A percentile compares a stretch with the other conserved stretches of the same genome.
Conservation (phyloP, 2,888 invertebrate genomes). For the Amphipyra berbera region DNA sequence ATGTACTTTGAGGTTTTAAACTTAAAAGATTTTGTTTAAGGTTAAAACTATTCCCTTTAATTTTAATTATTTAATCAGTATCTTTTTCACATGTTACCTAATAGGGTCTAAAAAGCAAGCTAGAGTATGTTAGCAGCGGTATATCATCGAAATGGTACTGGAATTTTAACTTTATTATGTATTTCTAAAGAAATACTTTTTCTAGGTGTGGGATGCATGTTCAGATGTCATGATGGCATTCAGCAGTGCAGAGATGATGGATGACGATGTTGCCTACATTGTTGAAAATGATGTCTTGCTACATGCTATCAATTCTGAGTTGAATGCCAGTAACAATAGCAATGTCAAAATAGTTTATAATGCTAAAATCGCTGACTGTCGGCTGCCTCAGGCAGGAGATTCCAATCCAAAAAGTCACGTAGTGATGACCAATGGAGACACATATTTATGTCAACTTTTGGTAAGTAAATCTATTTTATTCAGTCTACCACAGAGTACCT, state of each 20-base stretch:
- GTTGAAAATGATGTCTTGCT: slow-evolving; percentile 98
- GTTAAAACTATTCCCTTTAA: too few relatives aligned
- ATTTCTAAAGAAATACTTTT: too few relatives aligned
- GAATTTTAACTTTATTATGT: too few relatives aligned
- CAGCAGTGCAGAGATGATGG: slow-evolving; percentile 92
- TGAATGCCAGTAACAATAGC: slow-evolving; percentile 79
- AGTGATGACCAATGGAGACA: slow-evolving; percentile 91
- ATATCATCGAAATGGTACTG: too few relatives aligned
- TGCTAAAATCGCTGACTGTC: slow-evolving; percentile 92
- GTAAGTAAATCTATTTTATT: slow-evolving; percentile 85
- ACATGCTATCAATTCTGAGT: slow-evolving; percentile 92
- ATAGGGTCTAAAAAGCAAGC: too few relatives aligned
- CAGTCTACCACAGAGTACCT: background rate
- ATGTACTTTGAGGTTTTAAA: too few relatives aligned
- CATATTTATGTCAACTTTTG: slow-evolving; percentile 92
- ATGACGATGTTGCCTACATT: slow-evolving; percentile 95
- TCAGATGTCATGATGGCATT: slow-evolving; percentile 97
- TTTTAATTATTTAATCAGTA: too few relatives aligned
- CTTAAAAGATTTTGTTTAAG: too few relatives aligned
- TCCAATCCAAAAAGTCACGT: slow-evolving; percentile 80
- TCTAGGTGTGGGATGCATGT: slow-evolving; percentile 97
- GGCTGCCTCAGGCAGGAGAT: slow-evolving; percentile 82
- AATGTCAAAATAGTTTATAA: slow-evolving; percentile 92
- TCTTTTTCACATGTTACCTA: too few relatives aligned
- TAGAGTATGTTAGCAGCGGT: too few relatives aligned